Percentiles rank a stretch among this genome's conserved stretches.
Evolutionary conservation across 2,888 invertebrate genomes (phyloP).

Genomic region (Petrolisthes manimaculis): DNA sequence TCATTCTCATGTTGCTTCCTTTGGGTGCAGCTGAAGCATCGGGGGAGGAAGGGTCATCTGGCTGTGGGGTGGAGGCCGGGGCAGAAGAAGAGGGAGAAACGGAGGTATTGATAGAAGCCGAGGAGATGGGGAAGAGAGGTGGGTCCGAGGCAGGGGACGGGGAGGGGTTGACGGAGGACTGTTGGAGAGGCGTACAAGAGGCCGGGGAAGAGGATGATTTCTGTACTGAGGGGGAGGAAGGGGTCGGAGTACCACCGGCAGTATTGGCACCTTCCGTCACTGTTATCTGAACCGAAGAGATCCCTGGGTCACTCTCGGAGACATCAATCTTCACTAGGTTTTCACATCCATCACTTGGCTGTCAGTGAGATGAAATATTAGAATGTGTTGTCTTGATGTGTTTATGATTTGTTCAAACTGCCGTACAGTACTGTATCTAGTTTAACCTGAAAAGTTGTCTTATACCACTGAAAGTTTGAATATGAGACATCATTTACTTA

Average conservation of each 20-base stretch:
- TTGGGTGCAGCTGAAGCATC: slow-evolving; percentile 23
- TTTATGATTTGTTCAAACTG: background rate
- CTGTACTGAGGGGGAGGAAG: background rate
- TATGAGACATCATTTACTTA: too few relatives aligned
- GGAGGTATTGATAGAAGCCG: background rate
- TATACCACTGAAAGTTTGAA: too few relatives aligned
- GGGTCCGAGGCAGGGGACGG: background rate
- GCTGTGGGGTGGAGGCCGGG: slow-evolving; percentile 36
- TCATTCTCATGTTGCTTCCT: slow-evolving; percentile 47
- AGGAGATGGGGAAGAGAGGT: background rate
- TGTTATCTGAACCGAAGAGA: slow-evolving; percentile 62
- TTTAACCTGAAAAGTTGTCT: background rate
- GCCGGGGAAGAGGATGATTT: background rate
- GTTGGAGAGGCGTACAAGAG: background rate
- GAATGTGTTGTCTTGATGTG: background rate
- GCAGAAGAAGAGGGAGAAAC: background rate
- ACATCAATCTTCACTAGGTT: slow-evolving; percentile 62
- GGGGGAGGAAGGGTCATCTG: slow-evolving; percentile 30
- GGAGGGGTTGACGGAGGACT: background rate
- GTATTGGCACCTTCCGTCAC: slow-evolving; percentile 51
- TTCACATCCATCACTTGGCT: slow-evolving; percentile 55
- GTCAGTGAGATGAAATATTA: background rate
- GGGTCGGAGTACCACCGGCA: background rate
- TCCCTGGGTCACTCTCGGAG: slow-evolving; percentile 55
- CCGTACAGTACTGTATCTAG: background rate